phyloP scores from a whole-genome alignment of 2,797 vertebrate species.

The Gymnothorax javanicus region DNA sequence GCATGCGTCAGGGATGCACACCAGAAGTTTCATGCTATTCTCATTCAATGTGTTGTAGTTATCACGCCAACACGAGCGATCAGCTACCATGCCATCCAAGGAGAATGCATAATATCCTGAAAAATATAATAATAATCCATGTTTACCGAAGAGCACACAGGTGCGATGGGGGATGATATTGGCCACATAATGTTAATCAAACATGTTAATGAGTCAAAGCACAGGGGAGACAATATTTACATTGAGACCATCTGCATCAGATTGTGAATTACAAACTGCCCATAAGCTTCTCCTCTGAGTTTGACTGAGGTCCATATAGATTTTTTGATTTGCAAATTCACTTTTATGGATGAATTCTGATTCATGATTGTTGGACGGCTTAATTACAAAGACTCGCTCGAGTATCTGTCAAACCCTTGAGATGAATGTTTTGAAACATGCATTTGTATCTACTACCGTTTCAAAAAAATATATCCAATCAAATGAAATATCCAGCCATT shows the following conservation, averaged over 20 bases:
- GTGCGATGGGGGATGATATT: neutral
- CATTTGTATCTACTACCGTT: neutral
- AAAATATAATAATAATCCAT: neutral
- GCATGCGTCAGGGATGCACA: no score
- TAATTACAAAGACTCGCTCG: neutral
- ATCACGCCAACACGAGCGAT: no score
- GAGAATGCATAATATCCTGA: no score
- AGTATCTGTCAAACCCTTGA: neutral
- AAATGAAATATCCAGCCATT: neutral
- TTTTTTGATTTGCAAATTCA: neutral
- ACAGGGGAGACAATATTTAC: neutral
- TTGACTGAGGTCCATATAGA: neutral
- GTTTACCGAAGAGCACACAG: neutral
- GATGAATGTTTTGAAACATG: neutral
- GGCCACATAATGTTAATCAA: neutral
- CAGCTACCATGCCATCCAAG: no score
- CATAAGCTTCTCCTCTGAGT: neutral
- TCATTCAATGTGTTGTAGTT: no score
- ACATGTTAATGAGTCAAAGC: neutral
- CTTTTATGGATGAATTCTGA: neutral
- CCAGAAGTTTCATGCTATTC: no score
- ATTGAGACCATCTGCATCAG: neutral
- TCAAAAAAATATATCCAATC: neutral
- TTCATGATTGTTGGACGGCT: neutral
- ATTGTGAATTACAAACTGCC: neutral